phyloP scores from a whole-genome alignment of 2,113 vertebrate genomes.

The Hemicordylus capensis region DNA sequence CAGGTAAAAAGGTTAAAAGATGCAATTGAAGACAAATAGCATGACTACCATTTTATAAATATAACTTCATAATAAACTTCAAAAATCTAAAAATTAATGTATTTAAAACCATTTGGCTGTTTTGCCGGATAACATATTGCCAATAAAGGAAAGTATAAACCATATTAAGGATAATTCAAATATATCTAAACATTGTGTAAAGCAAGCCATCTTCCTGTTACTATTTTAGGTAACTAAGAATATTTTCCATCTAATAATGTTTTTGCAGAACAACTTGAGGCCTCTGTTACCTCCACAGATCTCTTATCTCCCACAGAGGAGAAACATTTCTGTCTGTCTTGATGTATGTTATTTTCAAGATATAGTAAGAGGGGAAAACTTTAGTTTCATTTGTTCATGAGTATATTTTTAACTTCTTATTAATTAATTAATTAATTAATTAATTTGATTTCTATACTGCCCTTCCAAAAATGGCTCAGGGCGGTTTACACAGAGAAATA shows the following conservation, averaged over 20 bases:
- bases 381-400: not conserved
- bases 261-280: not conserved
- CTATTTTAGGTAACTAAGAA: slow-evolving; percentile 3
- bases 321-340: not conserved
- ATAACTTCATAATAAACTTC: not conserved
- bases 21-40: not conserved
- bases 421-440: no score
- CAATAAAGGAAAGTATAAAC: not conserved
- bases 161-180: not conserved
- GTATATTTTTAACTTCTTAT: no score
- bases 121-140: not conserved
- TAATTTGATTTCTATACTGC: no score
- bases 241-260: not conserved
- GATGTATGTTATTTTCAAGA: not conserved
- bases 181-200: not conserved
- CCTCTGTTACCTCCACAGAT: not conserved
- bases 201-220: not conserved
- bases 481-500: no score
- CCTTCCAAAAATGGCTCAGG: no score
- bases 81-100: not conserved
- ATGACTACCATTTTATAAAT: not conserved
- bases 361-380: not conserved
- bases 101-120: not conserved
- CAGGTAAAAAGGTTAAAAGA: not conserved
- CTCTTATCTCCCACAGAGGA: not conserved